Conservation (phyloP, 2,888 invertebrate genomes). For the Ormyrus labotus region DNA sequence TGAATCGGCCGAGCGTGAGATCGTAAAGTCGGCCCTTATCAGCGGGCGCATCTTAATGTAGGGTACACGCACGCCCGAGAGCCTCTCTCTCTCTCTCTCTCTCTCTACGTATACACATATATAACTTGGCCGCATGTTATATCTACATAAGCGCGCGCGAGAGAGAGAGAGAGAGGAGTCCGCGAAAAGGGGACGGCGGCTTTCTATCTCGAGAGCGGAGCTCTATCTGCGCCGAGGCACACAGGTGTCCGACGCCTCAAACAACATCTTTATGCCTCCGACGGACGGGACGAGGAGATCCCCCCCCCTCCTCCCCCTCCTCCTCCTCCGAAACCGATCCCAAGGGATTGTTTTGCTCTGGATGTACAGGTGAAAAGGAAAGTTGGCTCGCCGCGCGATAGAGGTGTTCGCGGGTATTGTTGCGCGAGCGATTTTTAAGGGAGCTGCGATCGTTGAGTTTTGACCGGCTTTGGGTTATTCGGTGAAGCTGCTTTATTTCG, state of each 20-base stretch:
- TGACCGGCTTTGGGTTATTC: too few relatives aligned
- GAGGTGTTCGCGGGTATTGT: background rate
- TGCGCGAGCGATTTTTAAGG: too few relatives aligned
- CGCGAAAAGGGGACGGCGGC: conserved; percentile 16
- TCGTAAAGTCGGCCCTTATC: conserved; percentile 74
- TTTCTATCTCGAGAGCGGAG: conserved; percentile 4
- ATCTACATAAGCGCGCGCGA: conserved; percentile 65
- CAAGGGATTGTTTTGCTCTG: background rate
- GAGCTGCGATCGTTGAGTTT: too few relatives aligned
- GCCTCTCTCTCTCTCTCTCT: too few relatives aligned
- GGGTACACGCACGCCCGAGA: conserved; percentile 60
- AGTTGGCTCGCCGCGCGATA: background rate
- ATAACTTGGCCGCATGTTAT: conserved; percentile 48
- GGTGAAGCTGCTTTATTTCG: too few relatives aligned
- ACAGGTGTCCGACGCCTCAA: conserved; percentile 73
- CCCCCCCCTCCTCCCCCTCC: background rate
- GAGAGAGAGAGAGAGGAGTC: conserved; percentile 53
- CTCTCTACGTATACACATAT: background rate
- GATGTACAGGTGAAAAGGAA: background rate
- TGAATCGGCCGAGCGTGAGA: conserved; percentile 75
- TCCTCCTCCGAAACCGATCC: background rate
- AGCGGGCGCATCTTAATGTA: conserved; percentile 74
- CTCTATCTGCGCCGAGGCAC: conserved; percentile 46
- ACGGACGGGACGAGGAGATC: background rate
- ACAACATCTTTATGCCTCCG: conserved; percentile 69